A percentile compares a stretch with the other conserved stretches of the same genome.
Conservation (phyloP, 2,888 invertebrate species). For the Sthenelais limicola region DNA sequence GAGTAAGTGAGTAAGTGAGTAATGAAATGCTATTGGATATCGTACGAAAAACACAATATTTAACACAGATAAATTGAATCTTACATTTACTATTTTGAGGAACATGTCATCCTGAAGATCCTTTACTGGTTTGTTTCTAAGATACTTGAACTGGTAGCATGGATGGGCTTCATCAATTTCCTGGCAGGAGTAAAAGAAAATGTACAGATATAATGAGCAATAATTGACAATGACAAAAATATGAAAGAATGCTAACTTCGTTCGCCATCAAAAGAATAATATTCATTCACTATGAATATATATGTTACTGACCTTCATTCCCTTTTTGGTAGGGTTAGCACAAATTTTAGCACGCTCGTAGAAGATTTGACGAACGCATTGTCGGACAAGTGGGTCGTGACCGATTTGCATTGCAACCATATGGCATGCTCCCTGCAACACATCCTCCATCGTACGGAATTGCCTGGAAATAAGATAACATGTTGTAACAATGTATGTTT, state of each 20-base stretch:
- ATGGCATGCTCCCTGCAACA: constrained; percentile 90
- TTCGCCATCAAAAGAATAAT: too few species aligned
- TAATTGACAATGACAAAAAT: too few species aligned
- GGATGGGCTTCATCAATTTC: constrained; percentile 93
- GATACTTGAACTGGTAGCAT: constrained; percentile 83
- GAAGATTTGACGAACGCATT: constrained; percentile 85
- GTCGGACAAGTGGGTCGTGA: constrained; percentile 89
- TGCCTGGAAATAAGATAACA: constrained; percentile 46
- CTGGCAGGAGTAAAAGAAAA: not conserved
- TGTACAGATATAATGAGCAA: too few species aligned
- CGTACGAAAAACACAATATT: too few species aligned
- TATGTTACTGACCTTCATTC: constrained; percentile 77
- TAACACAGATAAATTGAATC: too few species aligned
- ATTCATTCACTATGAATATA: too few species aligned
- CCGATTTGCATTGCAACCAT: constrained; percentile 96
- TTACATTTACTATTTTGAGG: constrained; percentile 76
- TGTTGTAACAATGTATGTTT: not conserved
- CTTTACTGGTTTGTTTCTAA: constrained; percentile 92
- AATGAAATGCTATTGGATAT: too few species aligned
- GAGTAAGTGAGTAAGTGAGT: too few species aligned
- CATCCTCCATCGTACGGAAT: constrained; percentile 84
- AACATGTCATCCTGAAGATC: constrained; percentile 92
- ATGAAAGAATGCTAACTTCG: too few species aligned
- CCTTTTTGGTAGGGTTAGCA: constrained; percentile 89
- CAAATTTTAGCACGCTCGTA: constrained; percentile 89